Evolutionary conservation across 2,797 vertebrate species (phyloP).

Genomic region (Selene dorsalis): DNA sequence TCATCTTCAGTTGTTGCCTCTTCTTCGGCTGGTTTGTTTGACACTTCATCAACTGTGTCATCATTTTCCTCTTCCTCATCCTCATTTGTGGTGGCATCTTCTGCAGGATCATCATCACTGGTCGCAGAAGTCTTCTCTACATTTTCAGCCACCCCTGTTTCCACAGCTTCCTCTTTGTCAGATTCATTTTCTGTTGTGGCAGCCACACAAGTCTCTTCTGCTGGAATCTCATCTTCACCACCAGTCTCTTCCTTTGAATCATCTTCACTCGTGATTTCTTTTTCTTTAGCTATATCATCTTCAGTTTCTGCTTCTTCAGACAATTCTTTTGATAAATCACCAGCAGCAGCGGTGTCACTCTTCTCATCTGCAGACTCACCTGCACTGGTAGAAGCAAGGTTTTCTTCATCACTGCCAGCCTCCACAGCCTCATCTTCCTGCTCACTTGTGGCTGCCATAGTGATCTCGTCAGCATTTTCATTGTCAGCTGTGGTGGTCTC

Average conservation of each 20-base stretch:
- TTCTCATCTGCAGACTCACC: constrained; percentile 38
- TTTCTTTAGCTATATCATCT: constrained; percentile 4
- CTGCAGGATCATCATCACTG: constrained; percentile 35
- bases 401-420: constrained; percentile 17
- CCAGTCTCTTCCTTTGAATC: constrained; percentile 20
- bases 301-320: constrained; percentile 8
- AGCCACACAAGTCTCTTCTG: neutral
- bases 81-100: constrained; percentile 28
- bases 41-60: constrained; percentile 18
- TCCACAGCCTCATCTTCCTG: constrained; percentile 33
- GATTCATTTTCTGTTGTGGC: constrained; percentile 40
- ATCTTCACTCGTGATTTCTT: neutral
- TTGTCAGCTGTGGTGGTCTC: neutral
- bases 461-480: constrained; percentile 8
- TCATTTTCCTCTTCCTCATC: neutral
- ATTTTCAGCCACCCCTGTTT: constrained; percentile 4
- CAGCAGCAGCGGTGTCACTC: neutral
- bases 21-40: constrained; percentile 15
- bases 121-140: constrained; percentile 12
- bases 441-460: constrained; percentile 15
- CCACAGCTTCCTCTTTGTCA: constrained; percentile 38
- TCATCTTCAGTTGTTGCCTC: constrained; percentile 20
- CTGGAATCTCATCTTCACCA: constrained; percentile 24
- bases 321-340: constrained; percentile 24
- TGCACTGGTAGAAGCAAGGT: constrained; percentile 13